These are phyloP conservation scores for Hapalemur alaotrensis DNA, from an alignment of 2,797 vertebrate species.

Conservation along the genomic window DNA sequence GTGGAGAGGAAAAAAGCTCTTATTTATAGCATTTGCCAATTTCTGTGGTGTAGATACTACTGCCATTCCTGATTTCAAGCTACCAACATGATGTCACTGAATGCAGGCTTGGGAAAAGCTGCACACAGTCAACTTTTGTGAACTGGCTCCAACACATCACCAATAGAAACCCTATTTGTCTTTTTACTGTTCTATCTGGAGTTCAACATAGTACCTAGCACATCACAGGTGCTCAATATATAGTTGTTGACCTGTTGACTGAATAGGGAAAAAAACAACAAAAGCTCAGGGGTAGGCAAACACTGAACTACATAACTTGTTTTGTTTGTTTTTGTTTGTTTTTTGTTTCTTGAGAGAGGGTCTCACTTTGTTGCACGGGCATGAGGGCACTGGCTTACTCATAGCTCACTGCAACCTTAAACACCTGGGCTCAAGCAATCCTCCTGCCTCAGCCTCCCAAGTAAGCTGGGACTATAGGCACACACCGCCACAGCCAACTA, in stretches of 20 bases:
- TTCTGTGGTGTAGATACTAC: background rate
- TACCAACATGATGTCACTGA: background rate
- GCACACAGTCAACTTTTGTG: background rate
- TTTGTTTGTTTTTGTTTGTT: background rate
- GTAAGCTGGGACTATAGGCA: background rate
- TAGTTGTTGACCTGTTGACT: background rate
- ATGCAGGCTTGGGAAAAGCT: background rate
- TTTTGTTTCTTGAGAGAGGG: background rate
- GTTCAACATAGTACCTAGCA: background rate
- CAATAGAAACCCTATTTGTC: background rate
- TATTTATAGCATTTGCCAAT: background rate
- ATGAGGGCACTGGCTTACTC: background rate
- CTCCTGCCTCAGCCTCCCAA: background rate
- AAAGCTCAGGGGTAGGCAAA: background rate
- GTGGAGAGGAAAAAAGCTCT: background rate
- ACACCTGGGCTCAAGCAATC: background rate
- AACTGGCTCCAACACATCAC: background rate
- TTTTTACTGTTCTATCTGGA: background rate
- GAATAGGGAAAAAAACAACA: background rate
- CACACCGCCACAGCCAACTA: background rate
- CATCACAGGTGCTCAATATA: background rate
- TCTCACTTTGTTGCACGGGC: background rate
- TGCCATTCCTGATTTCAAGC: conserved; percentile 4
- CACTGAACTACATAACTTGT: background rate
- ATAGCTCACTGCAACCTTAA: background rate